Conservation (phyloP, 2,888 invertebrate genomes). For the Sminthurinus aureus region DNA sequence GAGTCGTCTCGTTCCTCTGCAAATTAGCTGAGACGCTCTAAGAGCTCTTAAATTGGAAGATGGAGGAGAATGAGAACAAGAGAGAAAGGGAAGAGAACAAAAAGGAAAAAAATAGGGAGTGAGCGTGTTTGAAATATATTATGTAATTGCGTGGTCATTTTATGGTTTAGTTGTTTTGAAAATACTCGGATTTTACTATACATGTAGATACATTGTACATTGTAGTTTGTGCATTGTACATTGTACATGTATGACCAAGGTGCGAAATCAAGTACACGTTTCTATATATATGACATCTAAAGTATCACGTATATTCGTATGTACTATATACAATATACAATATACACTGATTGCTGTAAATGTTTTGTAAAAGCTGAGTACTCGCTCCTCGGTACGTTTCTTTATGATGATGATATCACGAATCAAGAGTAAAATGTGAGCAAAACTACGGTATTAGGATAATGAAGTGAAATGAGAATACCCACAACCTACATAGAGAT, state of each 20-base stretch:
- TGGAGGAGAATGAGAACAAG: too few species aligned
- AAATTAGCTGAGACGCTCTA: neutral
- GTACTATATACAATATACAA: neutral
- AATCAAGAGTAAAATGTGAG: neutral
- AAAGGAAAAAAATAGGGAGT: neutral
- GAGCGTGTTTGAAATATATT: neutral
- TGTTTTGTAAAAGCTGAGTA: too few species aligned
- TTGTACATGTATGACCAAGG: neutral
- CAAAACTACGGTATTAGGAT: neutral
- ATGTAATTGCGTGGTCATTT: constrained; percentile 11
- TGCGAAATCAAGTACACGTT: neutral
- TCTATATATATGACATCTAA: too few species aligned
- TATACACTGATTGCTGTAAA: neutral
- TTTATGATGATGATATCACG: too few species aligned
- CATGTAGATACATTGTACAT: neutral
- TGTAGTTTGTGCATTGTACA: neutral
- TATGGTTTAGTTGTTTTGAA: neutral
- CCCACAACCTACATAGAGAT: too few species aligned
- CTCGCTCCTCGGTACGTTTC: too few species aligned
- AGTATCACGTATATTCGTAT: neutral
- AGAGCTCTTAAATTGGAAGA: neutral
- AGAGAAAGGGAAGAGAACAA: neutral
- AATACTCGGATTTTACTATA: neutral
- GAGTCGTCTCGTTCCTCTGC: neutral
- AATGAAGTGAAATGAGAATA: too few species aligned